Evolutionary conservation across 2,797 vertebrate species (phyloP).

Genomic region (Sebastolobus altivelis): DNA sequence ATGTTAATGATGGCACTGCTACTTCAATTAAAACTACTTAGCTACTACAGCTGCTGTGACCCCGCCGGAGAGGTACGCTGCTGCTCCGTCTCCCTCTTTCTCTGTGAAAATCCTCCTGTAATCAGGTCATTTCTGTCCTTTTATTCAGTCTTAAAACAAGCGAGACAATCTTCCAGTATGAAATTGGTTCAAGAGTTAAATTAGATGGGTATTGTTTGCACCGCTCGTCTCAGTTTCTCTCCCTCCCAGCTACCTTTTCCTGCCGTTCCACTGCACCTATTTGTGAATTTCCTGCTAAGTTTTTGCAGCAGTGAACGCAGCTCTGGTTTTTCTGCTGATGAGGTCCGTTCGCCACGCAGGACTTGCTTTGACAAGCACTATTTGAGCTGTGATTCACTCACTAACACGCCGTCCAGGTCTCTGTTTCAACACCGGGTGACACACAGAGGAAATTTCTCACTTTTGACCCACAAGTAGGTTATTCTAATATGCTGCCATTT

Average conservation of each 20-base stretch:
- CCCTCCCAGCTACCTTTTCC: conserved; percentile 56
- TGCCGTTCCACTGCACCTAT: conserved; percentile 59
- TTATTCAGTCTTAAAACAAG: conserved; percentile 13
- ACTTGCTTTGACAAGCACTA: conserved; percentile 81
- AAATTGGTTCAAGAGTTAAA: conserved; percentile 18
- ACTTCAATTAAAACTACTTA: conserved; percentile 80
- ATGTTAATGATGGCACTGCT: conserved; percentile 75
- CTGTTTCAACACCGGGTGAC: conserved; percentile 45
- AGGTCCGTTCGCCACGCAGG: conserved; percentile 52
- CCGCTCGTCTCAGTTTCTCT: conserved; percentile 50
- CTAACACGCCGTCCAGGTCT: conserved; percentile 64
- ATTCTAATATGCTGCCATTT: conserved; percentile 67
- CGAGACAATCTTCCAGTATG: conserved; percentile 7
- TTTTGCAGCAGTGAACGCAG: conserved; percentile 69
- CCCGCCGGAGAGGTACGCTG: conserved; percentile 36
- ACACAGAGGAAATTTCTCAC: conserved; percentile 66
- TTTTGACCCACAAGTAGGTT: conserved; percentile 47
- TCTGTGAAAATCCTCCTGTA: conserved; percentile 18
- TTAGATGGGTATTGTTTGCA: conserved; percentile 42
- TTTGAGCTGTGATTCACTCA: conserved; percentile 73
- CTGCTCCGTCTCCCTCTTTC: background rate
- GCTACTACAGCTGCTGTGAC: conserved; percentile 61
- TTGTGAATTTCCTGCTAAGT: conserved; percentile 74
- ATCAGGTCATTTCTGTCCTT: conserved; percentile 27
- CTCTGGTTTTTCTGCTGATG: conserved; percentile 75